Evolutionary conservation across 2,113 vertebrate genomes (phyloP).

Genomic region (Camelus bactrianus): DNA sequence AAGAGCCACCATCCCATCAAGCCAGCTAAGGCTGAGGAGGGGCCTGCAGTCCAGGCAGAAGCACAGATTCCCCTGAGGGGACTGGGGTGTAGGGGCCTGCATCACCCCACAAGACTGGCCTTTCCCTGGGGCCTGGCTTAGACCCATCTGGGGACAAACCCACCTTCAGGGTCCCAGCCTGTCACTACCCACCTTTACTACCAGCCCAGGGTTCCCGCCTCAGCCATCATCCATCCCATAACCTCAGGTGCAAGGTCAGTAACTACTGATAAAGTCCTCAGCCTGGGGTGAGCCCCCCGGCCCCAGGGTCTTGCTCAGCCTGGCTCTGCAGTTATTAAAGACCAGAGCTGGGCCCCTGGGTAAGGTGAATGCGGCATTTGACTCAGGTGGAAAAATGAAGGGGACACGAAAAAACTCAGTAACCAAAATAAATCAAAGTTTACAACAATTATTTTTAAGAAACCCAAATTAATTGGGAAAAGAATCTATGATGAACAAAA

Average conservation of each 20-base stretch:
- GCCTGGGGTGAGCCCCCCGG: too few species aligned
- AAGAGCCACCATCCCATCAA: background rate
- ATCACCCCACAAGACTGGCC: background rate
- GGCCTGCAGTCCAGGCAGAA: background rate
- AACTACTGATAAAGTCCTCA: background rate
- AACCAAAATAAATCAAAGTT: background rate
- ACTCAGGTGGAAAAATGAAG: background rate
- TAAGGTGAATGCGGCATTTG: accelerated
- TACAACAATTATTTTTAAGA: background rate
- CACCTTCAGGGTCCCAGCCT: too few species aligned
- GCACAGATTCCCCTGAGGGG: background rate
- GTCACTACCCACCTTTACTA: background rate
- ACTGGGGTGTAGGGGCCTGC: background rate
- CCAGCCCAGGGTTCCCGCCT: background rate
- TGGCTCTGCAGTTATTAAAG: background rate
- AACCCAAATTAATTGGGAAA: background rate
- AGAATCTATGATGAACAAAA: background rate
- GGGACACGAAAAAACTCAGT: background rate
- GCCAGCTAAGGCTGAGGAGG: background rate
- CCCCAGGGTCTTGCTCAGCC: accelerated
- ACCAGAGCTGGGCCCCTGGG: background rate
- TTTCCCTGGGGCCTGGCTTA: background rate
- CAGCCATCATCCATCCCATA: background rate
- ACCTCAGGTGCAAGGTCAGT: background rate
- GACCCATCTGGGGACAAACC: background rate